Evolutionary conservation across 2,888 invertebrate genomes (phyloP).

Genomic region (Caenorhabditis afra): DNA sequence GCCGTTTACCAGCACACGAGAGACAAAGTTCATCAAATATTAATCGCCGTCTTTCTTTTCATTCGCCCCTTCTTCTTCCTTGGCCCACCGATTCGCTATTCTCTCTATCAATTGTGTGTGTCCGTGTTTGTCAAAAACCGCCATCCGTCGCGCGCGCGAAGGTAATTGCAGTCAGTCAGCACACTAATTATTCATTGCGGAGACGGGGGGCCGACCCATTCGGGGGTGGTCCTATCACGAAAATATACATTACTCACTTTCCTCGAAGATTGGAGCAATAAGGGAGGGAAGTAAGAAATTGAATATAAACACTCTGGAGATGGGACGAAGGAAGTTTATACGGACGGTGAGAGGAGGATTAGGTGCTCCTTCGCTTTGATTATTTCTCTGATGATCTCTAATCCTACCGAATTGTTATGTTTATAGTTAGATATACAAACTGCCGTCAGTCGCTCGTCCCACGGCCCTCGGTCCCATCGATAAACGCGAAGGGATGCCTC

Average conservation of each 20-base stretch:
- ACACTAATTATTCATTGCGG: constrained; percentile 50
- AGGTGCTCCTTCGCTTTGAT: constrained; percentile 32
- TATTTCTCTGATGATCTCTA: constrained; percentile 34
- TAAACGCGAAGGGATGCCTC: not conserved
- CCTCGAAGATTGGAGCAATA: constrained; percentile 3
- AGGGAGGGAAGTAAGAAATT: not conserved
- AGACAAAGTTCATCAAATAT: constrained; percentile 50
- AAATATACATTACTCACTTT: constrained; percentile 13
- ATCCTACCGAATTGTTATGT: constrained; percentile 44
- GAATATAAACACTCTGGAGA: constrained; percentile 33
- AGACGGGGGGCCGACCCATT: not conserved
- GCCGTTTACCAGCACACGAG: not conserved
- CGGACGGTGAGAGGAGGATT: constrained; percentile 20
- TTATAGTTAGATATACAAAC: constrained; percentile 13
- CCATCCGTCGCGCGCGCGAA: constrained; percentile 1
- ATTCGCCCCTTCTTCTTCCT: too few relatives aligned
- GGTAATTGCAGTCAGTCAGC: constrained; percentile 53
- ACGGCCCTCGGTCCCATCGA: not conserved
- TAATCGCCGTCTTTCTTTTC: constrained; percentile 19
- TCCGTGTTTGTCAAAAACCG: constrained; percentile 26
- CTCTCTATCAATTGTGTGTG: constrained; percentile 48
- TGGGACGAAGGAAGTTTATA: constrained; percentile 24
- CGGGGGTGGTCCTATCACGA: constrained; percentile 21
- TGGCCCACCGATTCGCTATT: constrained; percentile 3
- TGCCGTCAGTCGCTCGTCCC: not conserved